phyloP scores from a whole-genome alignment of 2,888 invertebrate species.

The Gymnoscelis rufifasciata region DNA sequence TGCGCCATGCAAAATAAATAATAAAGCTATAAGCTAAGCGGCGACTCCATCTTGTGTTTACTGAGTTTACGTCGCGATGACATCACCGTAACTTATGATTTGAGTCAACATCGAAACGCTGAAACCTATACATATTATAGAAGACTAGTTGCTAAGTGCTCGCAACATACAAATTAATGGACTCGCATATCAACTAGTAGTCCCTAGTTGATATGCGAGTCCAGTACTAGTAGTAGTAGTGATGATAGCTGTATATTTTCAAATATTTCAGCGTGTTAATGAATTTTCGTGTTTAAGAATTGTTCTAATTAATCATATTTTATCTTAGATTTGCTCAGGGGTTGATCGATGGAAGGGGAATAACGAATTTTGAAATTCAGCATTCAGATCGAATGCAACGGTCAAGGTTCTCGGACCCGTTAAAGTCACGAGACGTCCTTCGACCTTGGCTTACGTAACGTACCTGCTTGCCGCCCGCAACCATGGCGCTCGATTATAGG shows the following conservation, averaged over 20 bases:
- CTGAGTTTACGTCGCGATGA: constrained; percentile 57
- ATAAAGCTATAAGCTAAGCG: constrained; percentile 50
- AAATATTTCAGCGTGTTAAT: too few species aligned
- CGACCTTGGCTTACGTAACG: constrained; percentile 35
- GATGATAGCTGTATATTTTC: too few species aligned
- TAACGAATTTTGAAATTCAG: too few species aligned
- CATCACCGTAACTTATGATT: constrained; percentile 73
- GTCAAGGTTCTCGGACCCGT: constrained; percentile 14
- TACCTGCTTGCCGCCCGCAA: constrained; percentile 78
- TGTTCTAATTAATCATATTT: too few species aligned
- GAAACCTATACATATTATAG: constrained; percentile 42
- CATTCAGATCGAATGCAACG: neutral
- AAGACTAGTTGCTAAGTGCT: constrained; percentile 46
- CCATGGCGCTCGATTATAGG: constrained; percentile 59
- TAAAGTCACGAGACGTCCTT: constrained; percentile 34
- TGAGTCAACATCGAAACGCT: constrained; percentile 51
- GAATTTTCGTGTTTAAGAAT: too few species aligned
- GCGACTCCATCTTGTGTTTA: constrained; percentile 56
- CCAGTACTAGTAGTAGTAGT: too few species aligned
- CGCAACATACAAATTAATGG: constrained; percentile 25
- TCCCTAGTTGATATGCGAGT: neutral
- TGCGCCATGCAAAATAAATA: constrained; percentile 69
- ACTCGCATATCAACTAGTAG: neutral
- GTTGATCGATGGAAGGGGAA: too few species aligned
- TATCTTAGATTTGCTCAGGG: too few species aligned